Conservation (phyloP, 1,140 invertebrate species). For the Apis cerana region DNA sequence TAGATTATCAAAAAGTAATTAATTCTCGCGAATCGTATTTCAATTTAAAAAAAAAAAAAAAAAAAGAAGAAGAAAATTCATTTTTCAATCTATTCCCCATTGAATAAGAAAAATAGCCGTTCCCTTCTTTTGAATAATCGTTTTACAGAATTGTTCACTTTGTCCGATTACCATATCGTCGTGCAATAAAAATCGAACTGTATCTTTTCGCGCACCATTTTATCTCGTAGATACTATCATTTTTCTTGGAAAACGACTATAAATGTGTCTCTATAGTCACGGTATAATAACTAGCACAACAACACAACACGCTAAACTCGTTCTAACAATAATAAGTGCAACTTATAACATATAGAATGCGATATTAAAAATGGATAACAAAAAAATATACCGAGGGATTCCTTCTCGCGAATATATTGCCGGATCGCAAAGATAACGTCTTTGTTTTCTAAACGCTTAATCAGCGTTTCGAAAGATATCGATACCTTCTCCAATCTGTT, state of each 20-base stretch:
- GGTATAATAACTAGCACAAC: constrained; percentile 52
- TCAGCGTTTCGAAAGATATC: no score
- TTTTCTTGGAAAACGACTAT: constrained; percentile 57
- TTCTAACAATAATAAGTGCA: background rate
- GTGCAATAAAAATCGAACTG: constrained; percentile 47
- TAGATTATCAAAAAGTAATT: constrained; percentile 46
- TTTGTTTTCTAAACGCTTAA: no score
- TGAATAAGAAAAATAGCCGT: constrained; percentile 22
- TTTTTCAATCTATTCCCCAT: constrained; percentile 58
- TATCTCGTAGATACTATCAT: constrained; percentile 40
- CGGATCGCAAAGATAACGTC: no score
- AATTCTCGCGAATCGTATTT: constrained; percentile 52
- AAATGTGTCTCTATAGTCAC: constrained; percentile 59
- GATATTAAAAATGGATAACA: background rate
- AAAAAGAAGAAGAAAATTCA: constrained; percentile 61
- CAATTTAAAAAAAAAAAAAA: constrained; percentile 56
- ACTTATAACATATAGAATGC: constrained; percentile 8
- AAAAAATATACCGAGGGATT: background rate
- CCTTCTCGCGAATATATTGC: no score
- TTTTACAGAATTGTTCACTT: constrained; percentile 62
- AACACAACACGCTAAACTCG: constrained; percentile 7
- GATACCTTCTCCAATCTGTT: no score
- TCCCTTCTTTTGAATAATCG: constrained; percentile 55
- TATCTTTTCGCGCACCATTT: constrained; percentile 25
- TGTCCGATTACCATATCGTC: constrained; percentile 59